These are phyloP conservation scores for Nettapus auritus DNA, from an alignment of 2,113 vertebrate genomes.

Conservation along the genomic window DNA sequence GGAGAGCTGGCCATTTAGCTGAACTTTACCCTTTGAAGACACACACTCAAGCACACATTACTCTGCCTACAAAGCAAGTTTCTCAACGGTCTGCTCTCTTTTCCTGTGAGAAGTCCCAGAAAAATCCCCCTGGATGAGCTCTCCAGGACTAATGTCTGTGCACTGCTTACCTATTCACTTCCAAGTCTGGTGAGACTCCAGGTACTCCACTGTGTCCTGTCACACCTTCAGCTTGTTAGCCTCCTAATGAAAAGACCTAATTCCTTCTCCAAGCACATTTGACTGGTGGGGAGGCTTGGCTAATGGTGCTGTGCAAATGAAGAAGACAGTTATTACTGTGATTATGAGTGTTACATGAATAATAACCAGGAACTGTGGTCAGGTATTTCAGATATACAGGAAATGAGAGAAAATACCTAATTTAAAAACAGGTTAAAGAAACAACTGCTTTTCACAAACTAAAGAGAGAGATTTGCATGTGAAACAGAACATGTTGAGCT, in stretches of 20 bases:
- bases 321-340: not conserved
- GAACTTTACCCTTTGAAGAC: not conserved
- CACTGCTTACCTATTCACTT: not conserved
- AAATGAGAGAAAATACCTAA: not conserved
- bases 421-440: not conserved
- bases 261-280: not conserved
- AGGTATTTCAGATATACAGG: not conserved
- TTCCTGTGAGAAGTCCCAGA: not conserved
- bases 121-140: not conserved
- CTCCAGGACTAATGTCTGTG: not conserved
- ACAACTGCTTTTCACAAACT: not conserved
- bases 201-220: not conserved
- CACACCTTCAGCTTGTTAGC: not conserved
- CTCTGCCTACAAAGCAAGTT: not conserved
- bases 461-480: not conserved
- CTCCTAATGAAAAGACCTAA: conserved; percentile 18
- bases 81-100: not conserved
- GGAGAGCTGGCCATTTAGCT: not conserved
- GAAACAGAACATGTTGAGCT: not conserved
- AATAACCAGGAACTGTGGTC: conserved; percentile 5
- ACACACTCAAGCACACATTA: too few species aligned
- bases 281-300: not conserved
- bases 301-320: conserved; percentile 29
- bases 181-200: not conserved
- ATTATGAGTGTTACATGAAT: conserved; percentile 1